Conservation (phyloP, 2,797 vertebrate species). For the Ambastaia sidthimunki region DNA sequence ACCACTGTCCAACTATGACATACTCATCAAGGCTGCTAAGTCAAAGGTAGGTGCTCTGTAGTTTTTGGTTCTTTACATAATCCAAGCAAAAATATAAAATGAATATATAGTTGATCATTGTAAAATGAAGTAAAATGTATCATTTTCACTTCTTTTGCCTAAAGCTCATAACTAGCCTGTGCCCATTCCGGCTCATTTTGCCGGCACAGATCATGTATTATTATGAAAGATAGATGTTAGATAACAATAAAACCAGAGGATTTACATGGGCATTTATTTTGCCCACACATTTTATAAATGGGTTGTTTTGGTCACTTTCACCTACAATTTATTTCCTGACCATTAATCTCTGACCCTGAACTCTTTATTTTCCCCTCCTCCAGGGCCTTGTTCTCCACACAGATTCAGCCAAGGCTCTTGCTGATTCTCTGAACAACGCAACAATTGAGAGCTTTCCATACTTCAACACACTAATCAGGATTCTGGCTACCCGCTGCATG, state of each 20-base stretch:
- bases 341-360: neutral
- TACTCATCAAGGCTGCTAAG: constrained; percentile 90
- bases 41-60: constrained; percentile 78
- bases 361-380: constrained; percentile 6
- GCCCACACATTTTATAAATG: neutral
- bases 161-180: too few relatives aligned
- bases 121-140: too few relatives aligned
- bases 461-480: constrained; percentile 92
- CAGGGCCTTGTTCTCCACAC: constrained; percentile 87
- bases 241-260: neutral
- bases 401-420: constrained; percentile 92
- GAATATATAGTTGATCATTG: too few relatives aligned
- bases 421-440: constrained; percentile 89
- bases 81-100: constrained; percentile 82
- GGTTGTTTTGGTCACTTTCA: neutral
- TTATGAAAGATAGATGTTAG: neutral
- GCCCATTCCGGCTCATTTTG: too few relatives aligned
- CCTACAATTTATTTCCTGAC: neutral
- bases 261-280: neutral
- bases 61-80: neutral
- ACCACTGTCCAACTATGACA: constrained; percentile 95
- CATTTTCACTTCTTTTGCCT: too few relatives aligned
- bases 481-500: constrained; percentile 97
- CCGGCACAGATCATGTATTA: constrained; percentile 12
- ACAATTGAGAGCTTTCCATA: constrained; percentile 84